phyloP scores from a whole-genome alignment of 2,797 vertebrate genomes.

The Malacoraja senta region DNA sequence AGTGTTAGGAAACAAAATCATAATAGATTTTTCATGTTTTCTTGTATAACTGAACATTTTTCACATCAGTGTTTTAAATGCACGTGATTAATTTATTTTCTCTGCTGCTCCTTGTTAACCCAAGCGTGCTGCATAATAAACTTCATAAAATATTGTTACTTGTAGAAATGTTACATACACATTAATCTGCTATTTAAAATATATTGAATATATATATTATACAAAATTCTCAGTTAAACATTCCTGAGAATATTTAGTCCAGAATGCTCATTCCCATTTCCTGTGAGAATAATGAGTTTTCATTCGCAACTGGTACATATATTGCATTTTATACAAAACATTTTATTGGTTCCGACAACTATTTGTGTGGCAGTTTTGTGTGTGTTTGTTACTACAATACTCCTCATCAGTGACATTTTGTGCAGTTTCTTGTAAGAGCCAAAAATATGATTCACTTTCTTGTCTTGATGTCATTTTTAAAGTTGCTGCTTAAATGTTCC shows the following conservation, averaged over 20 bases:
- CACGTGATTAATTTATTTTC: not conserved
- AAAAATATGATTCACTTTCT: not conserved
- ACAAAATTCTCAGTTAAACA: not conserved
- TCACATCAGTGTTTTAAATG: not conserved
- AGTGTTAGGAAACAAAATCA: not conserved
- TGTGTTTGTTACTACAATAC: not conserved
- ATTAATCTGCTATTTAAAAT: conserved; percentile 7
- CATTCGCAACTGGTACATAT: not conserved
- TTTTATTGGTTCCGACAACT: not conserved
- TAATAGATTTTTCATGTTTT: conserved; percentile 4
- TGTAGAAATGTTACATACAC: not conserved
- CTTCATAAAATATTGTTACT: not conserved
- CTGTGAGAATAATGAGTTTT: not conserved
- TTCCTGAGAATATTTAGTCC: not conserved
- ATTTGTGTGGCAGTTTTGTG: not conserved
- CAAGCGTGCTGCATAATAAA: not conserved
- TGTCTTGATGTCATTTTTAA: not conserved
- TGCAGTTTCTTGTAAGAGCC: not conserved
- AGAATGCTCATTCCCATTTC: not conserved
- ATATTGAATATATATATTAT: not conserved
- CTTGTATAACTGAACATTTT: conserved; percentile 13
- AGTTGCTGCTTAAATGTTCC: not conserved
- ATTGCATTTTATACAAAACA: not conserved
- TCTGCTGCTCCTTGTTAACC: not conserved
- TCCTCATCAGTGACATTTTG: not conserved